Conservation (phyloP, 2,797 vertebrate genomes). For the Eulemur coronatus region DNA sequence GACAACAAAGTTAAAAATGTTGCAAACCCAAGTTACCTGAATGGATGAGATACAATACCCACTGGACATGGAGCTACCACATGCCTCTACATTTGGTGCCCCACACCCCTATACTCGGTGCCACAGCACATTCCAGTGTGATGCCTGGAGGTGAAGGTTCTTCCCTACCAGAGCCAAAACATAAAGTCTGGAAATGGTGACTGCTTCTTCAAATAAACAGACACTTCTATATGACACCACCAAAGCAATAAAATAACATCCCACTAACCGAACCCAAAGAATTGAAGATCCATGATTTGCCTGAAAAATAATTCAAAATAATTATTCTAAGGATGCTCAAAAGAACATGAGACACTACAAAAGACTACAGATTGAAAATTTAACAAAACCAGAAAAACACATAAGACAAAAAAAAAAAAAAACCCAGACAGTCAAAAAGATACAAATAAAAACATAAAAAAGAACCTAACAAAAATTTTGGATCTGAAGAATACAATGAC, state of each 20-base stretch:
- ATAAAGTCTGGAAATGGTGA: background rate
- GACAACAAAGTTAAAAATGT: background rate
- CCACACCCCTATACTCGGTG: background rate
- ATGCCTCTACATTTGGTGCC: background rate
- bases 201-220: background rate
- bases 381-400: background rate
- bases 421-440: background rate
- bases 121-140: background rate
- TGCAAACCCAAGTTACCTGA: background rate
- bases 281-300: background rate
- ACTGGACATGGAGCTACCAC: background rate
- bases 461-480: background rate
- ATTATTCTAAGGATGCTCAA: background rate
- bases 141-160: background rate
- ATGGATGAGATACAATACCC: background rate
- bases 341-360: background rate
- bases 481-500: background rate
- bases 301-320: background rate
- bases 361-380: background rate
- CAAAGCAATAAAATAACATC: background rate
- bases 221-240: background rate
- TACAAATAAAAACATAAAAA: background rate
- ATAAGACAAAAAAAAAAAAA: no score
- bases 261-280: background rate
- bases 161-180: background rate